These are phyloP conservation scores for Protodeltote pygarga DNA, from an alignment of 2,888 invertebrate species.

Conservation along the genomic window DNA sequence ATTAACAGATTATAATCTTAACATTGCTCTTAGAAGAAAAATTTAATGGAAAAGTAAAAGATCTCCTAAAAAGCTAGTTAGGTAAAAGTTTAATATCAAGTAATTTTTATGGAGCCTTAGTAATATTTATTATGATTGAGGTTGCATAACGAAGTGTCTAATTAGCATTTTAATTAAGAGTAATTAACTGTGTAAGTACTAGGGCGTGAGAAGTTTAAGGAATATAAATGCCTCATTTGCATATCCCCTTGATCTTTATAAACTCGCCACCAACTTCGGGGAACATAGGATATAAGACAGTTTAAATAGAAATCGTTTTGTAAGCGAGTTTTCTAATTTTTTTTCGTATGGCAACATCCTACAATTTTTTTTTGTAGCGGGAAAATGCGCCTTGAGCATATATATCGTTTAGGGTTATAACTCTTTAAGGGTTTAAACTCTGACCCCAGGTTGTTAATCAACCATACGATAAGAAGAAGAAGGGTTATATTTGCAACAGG, in stretches of 20 bases:
- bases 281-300: not conserved
- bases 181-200: constrained; percentile 15
- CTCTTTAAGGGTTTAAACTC: too few species aligned
- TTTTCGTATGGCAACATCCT: too few species aligned
- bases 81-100: constrained; percentile 14
- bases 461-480: too few species aligned
- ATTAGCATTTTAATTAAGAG: constrained; percentile 28
- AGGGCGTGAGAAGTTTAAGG: constrained; percentile 3
- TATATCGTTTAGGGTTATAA: too few species aligned
- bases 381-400: too few species aligned
- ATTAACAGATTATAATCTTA: constrained; percentile 63
- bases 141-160: constrained; percentile 10
- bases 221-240: constrained; percentile 3
- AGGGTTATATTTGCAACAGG: too few species aligned
- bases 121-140: constrained; percentile 21
- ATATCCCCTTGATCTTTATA: constrained; percentile 4
- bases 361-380: too few species aligned
- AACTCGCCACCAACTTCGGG: constrained; percentile 19
- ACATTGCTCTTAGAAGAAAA: constrained; percentile 48
- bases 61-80: constrained; percentile 15
- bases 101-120: constrained; percentile 6
- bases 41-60: constrained; percentile 42
- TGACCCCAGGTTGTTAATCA: too few species aligned
- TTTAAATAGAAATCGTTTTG: too few species aligned
- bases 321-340: too few species aligned